Evolutionary conservation across 2,888 invertebrate genomes (phyloP).

Genomic region (Drosophila mayaguana): DNA sequence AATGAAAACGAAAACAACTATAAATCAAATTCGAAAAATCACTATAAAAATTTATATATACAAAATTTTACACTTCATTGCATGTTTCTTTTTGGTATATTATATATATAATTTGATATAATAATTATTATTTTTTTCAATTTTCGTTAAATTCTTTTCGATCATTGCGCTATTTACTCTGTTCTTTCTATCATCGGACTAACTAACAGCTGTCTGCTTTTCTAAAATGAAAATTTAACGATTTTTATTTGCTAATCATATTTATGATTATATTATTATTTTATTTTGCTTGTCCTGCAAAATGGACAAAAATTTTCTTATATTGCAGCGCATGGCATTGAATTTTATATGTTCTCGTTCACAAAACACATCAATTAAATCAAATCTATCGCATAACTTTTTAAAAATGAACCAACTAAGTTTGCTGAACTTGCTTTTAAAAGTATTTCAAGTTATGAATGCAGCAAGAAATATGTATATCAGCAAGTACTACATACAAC

Average conservation of each 20-base stretch:
- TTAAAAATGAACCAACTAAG: constrained; percentile 41
- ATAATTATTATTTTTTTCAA: constrained; percentile 39
- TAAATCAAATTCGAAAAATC: constrained; percentile 44
- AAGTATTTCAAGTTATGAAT: constrained; percentile 38
- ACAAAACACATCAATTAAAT: constrained; percentile 37
- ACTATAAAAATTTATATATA: constrained; percentile 20
- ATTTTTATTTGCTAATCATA: constrained; percentile 69
- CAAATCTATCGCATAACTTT: constrained; percentile 49
- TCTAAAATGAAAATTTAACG: constrained; percentile 13
- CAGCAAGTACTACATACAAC: constrained; percentile 52
- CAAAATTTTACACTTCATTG: constrained; percentile 62
- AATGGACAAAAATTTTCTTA: constrained; percentile 59
- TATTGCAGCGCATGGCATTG: constrained; percentile 82
- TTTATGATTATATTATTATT: constrained; percentile 57
- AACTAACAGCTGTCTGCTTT: constrained; percentile 49
- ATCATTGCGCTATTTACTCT: constrained; percentile 58
- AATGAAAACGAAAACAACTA: background rate
- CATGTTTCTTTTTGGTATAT: constrained; percentile 73
- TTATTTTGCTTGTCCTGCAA: constrained; percentile 55
- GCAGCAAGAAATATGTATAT: constrained; percentile 41
- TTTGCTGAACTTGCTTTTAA: constrained; percentile 59
- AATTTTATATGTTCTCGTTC: constrained; percentile 73
- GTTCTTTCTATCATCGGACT: constrained; percentile 59
- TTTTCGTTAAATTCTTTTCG: constrained; percentile 59
- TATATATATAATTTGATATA: constrained; percentile 22